Evolutionary conservation across 2,888 invertebrate genomes (phyloP).

Genomic region (Drosophila paranaensis): DNA sequence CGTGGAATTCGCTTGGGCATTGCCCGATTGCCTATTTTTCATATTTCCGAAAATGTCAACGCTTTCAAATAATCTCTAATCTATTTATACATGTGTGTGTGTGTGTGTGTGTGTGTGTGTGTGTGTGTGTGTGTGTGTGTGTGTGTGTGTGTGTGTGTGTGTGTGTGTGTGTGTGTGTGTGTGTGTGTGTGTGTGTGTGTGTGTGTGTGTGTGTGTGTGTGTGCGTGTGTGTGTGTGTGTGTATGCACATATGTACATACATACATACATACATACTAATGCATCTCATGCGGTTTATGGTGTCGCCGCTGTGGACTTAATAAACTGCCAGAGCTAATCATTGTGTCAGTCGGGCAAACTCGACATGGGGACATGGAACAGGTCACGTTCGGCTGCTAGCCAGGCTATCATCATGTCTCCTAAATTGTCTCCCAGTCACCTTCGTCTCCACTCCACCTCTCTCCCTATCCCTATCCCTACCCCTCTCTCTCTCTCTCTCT

Average conservation of each 20-base stretch:
- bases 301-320: constrained; percentile 22
- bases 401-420: constrained; percentile 36
- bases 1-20: background rate
- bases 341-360: constrained; percentile 31
- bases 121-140: too few relatives aligned
- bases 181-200: too few relatives aligned
- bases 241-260: too few relatives aligned
- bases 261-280: too few relatives aligned
- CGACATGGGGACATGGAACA: constrained; percentile 18
- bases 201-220: too few relatives aligned
- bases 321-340: constrained; percentile 40
- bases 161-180: too few relatives aligned
- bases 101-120: too few relatives aligned
- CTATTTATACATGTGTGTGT: background rate
- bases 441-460: background rate
- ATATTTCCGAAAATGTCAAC: background rate
- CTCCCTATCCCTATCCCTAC: too few relatives aligned
- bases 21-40: background rate
- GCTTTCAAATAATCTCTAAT: background rate
- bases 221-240: background rate
- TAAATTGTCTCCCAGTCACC: constrained; percentile 23
- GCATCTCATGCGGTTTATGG: constrained; percentile 2
- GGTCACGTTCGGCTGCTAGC: constrained; percentile 41
- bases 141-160: too few relatives aligned
- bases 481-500: too few relatives aligned